Base-by-base conservation (phyloP, 2,797 vertebrate species). In the Anas capensis region DNA sequence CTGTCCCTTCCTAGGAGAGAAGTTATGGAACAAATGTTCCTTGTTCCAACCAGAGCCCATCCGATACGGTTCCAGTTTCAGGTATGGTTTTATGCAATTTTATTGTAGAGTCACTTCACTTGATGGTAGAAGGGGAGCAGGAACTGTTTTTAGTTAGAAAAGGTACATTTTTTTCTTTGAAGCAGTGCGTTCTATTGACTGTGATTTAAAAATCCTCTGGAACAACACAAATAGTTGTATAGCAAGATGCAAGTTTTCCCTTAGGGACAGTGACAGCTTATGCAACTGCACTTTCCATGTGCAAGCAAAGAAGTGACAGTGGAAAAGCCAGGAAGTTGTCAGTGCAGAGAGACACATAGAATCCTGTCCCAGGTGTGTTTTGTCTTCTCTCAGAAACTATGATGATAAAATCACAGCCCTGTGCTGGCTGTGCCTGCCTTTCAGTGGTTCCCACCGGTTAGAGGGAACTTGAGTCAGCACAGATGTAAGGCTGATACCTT, bases 11-110 rank as follows among this genome's bases (percentile, higher is more conserved):
- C 24, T 92, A 98, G 98, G 49, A 57, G 54, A 94, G 58, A 68
- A 95, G 34, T n/a, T 95, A 94, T 2, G 97, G 97, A 31, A 96
- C 96, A 65, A 19, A 68, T 85, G 31, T 92, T 95, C 68, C 94
- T 34, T 98, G 98, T 77, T 24, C 51, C 20, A 88, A 97, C 65
- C 86, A 10, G 48, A 2, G 2, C 6, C 97, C 98, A 8, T 98
- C 98, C 4, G 9, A 94, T 24, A 19, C 36, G 0, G 10, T 97
- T 91, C 98, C 98, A 0, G 89, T 89, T 24, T 98, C 98, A 97
- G 98, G 98, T 98, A 97, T 2, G 5, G 6, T 29, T 27, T 49
- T 79, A 3, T 42, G 21, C 15, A 48, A 34, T 75, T 76, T 34
- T 68, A 10, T 46, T 49, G 14, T 5, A 61, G 56, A 71, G 23